phyloP scores from a whole-genome alignment of 1,140 invertebrate genomes.

The Aphelenchoides avenae region DNA sequence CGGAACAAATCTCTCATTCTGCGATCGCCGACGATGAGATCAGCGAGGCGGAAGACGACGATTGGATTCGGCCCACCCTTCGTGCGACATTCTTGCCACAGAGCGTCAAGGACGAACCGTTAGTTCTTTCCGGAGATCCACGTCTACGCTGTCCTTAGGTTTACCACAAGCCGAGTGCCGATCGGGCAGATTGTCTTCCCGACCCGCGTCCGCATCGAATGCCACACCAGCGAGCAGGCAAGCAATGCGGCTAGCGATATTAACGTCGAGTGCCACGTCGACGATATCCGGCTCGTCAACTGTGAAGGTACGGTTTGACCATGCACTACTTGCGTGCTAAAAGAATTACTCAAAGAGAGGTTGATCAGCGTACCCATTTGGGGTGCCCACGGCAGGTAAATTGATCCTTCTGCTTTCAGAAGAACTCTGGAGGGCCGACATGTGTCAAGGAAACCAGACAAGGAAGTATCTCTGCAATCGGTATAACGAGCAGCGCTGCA shows the following conservation, averaged over 20 bases:
- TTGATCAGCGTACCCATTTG: no score
- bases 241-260: neutral
- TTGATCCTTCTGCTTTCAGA: conserved; percentile 23
- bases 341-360: no score
- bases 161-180: conserved; percentile 31
- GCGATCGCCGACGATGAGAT: conserved; percentile 6
- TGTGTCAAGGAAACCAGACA: neutral
- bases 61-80: conserved; percentile 45
- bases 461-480: conserved; percentile 31
- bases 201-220: conserved; percentile 45
- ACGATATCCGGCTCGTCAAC: conserved; percentile 37
- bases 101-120: conserved; percentile 23
- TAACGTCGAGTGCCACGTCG: conserved; percentile 40
- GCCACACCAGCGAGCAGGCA: conserved; percentile 19
- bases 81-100: conserved; percentile 35
- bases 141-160: conserved; percentile 3
- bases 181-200: conserved; percentile 42
- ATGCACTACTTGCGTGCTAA: neutral
- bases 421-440: conserved; percentile 18
- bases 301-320: conserved; percentile 27
- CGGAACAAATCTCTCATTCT: conserved; percentile 32
- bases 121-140: conserved; percentile 9
- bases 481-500: conserved; percentile 14
- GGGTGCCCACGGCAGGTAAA: conserved; percentile 5
- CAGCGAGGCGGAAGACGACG: conserved; percentile 37